Evolutionary conservation across 2,888 invertebrate species (phyloP).

Genomic region (Megamerina dolium): DNA sequence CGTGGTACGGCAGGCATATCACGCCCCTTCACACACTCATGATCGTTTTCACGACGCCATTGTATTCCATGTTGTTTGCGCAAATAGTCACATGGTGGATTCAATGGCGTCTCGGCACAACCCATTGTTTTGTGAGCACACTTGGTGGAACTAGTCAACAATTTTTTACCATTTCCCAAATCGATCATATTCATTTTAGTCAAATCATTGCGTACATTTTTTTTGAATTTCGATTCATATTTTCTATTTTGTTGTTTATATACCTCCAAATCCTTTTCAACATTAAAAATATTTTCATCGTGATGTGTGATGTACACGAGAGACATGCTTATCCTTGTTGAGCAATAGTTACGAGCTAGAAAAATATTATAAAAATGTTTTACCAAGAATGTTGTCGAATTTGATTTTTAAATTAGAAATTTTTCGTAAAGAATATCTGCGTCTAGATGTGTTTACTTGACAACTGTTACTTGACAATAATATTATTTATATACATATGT

Average conservation of each 20-base stretch:
- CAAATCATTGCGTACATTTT: slow-evolving; percentile 23
- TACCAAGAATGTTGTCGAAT: background rate
- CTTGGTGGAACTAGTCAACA: slow-evolving; percentile 50
- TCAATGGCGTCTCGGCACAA: slow-evolving; percentile 57
- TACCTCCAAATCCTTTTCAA: slow-evolving; percentile 23
- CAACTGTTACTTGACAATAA: too few relatives aligned
- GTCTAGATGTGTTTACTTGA: too few relatives aligned
- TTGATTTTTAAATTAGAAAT: too few relatives aligned
- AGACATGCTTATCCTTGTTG: too few relatives aligned
- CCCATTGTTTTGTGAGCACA: slow-evolving; percentile 61
- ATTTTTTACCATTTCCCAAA: slow-evolving; percentile 39
- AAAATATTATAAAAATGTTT: background rate
- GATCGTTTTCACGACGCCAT: slow-evolving; percentile 36
- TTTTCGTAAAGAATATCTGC: too few relatives aligned
- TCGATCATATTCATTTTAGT: slow-evolving; percentile 43
- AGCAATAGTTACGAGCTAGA: too few relatives aligned
- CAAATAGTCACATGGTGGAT: slow-evolving; percentile 57
- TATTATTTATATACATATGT: too few relatives aligned
- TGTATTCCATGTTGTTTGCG: slow-evolving; percentile 58
- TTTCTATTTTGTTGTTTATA: slow-evolving; percentile 7
- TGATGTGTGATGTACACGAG: slow-evolving; percentile 60
- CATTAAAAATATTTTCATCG: slow-evolving; percentile 61
- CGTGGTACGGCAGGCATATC: slow-evolving; percentile 49
- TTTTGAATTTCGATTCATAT: slow-evolving; percentile 19
- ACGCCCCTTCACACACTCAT: slow-evolving; percentile 34